Base-by-base conservation (phyloP, 2,888 invertebrate species). In the Julus scanicus region DNA sequence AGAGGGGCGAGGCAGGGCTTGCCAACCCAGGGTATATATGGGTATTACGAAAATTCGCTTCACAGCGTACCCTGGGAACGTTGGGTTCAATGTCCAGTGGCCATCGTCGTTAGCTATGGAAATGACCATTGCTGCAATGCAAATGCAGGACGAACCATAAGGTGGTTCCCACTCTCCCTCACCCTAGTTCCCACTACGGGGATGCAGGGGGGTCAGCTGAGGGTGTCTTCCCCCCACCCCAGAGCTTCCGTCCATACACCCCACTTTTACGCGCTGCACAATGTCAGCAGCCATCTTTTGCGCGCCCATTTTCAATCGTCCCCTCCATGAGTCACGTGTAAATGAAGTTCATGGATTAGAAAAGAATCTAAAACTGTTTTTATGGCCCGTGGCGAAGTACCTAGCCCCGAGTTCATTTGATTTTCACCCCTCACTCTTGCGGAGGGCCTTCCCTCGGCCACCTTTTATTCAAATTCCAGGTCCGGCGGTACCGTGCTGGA, bases 301-400 rank as follows among this genome's bases (percentile, higher is more conserved):
- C n/a, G n/a, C 71, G 29, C 71, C 29, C 20, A 29, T 71, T 71
- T 71, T 71, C 71, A 71, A 71, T 71, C 71, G 71, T n/a, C 48
- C 84, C 84, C 84, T 84, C 84, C 40, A 84, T 84, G 84, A 84
- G 84, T 84, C 84, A 84, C 84, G 84, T 84, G 84, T 84, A 84
- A 84, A 84, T 84, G 84, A 84, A 84, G 84, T 84, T 84, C 84
- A 37, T 84, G 84, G 84, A 84, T 84, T 84, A 84, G 84, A 84
- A 84, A 84, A 84, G 84, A 84, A 84, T 84, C 84, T 84, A 86
- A 86, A 86, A 53, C 86, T 57, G 86, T 86, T 86, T 86, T 86
- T 86, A 86, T 86, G 86, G 86, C 86, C 86, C 86, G 86, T 86
- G 86, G 86, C 86, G 49, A 86, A 86, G 86, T 86, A 86, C 86